Percentiles rank a stretch among this genome's conserved stretches.
Evolutionary conservation across 2,888 invertebrate genomes (phyloP).

Genomic region (Watsonalla cultraria): DNA sequence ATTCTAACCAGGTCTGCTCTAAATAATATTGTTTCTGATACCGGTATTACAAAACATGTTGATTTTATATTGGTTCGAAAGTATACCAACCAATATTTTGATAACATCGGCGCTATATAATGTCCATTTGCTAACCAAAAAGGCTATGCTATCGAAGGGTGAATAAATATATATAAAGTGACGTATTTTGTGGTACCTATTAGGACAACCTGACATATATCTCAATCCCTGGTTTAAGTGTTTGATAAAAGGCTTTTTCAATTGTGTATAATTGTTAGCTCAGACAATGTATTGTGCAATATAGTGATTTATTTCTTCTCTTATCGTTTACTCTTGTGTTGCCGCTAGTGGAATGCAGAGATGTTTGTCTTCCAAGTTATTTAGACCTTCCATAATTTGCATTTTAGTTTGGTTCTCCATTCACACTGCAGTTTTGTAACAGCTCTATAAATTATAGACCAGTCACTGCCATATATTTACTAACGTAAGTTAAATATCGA

Average conservation of each 20-base stretch:
- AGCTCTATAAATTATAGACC: slow-evolving; percentile 26
- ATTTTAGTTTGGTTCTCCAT: slow-evolving; percentile 8
- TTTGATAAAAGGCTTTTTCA: not conserved
- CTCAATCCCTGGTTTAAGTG: no score
- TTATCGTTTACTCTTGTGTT: slow-evolving; percentile 19
- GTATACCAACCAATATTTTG: no score
- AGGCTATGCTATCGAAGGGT: no score
- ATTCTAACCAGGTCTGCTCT: not conserved
- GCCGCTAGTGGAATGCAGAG: slow-evolving; percentile 1
- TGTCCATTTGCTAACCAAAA: no score
- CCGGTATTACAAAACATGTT: no score
- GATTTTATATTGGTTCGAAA: no score
- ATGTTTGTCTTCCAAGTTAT: slow-evolving; percentile 38
- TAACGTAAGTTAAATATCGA: slow-evolving; percentile 36
- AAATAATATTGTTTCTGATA: no score
- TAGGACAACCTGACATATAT: no score
- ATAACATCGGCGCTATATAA: no score
- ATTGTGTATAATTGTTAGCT: slow-evolving; percentile 3
- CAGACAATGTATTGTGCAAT: slow-evolving; percentile 26
- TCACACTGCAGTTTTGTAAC: slow-evolving; percentile 11
- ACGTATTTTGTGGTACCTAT: no score
- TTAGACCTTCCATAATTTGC: slow-evolving; percentile 8
- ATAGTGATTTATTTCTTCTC: slow-evolving; percentile 18
- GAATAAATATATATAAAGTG: no score
- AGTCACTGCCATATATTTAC: slow-evolving; percentile 62